A percentile compares a stretch with the other conserved stretches of the same genome.
Evolutionary conservation across 1,140 invertebrate genomes (phyloP).

Genomic region (Tetragonula clypearis): DNA sequence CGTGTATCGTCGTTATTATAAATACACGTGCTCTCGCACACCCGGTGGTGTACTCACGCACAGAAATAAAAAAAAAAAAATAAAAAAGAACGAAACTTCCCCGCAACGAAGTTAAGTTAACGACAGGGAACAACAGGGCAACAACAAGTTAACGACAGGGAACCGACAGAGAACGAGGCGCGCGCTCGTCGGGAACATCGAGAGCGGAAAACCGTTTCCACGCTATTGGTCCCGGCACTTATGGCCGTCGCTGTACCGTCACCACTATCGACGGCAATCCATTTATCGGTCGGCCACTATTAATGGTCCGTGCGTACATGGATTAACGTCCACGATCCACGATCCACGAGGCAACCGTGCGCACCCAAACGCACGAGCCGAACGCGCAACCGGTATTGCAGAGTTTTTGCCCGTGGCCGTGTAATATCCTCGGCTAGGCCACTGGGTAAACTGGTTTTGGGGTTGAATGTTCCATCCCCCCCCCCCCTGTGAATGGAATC

Average conservation of each 20-base stretch:
- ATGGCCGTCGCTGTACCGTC: slow-evolving; percentile 38
- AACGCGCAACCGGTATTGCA: slow-evolving; percentile 19
- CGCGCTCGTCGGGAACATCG: too few relatives aligned
- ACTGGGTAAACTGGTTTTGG: slow-evolving; percentile 41
- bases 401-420: slow-evolving; percentile 45
- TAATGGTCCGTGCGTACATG: slow-evolving; percentile 64
- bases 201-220: slow-evolving; percentile 44
- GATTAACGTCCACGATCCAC: slow-evolving; percentile 55
- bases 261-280: slow-evolving; percentile 61
- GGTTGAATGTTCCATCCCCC: background rate
- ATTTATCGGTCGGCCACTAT: slow-evolving; percentile 63
- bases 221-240: slow-evolving; percentile 56
- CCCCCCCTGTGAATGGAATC: slow-evolving; percentile 22
- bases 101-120: background rate
- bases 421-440: slow-evolving; percentile 20
- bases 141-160: slow-evolving; percentile 34
- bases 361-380: background rate
- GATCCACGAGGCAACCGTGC: background rate
- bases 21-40: background rate
- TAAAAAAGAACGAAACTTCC: background rate
- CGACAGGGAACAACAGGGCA: too few relatives aligned
- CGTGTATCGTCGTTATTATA: background rate
- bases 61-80: background rate
- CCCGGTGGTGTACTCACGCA: too few relatives aligned
- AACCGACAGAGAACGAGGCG: background rate